Evolutionary conservation across 2,888 invertebrate genomes (phyloP).

Genomic region (Coenonympha glycerion): DNA sequence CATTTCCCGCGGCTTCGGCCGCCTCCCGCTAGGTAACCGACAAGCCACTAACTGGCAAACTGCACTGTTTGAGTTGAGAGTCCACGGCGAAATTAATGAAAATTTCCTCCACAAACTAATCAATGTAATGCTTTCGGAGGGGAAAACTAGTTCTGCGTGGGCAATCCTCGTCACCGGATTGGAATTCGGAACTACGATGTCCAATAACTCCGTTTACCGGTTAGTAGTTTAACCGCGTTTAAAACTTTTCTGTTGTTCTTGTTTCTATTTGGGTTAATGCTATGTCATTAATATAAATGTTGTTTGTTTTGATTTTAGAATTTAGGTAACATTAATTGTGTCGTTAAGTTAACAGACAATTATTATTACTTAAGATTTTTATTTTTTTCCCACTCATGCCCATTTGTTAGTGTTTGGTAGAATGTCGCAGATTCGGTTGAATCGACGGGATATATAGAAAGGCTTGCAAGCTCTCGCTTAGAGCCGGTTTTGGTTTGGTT

Average conservation of each 20-base stretch:
- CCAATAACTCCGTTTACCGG: background rate
- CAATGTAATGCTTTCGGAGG: constrained; percentile 17
- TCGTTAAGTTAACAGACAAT: too few relatives aligned
- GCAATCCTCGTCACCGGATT: constrained; percentile 7
- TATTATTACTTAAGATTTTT: too few relatives aligned
- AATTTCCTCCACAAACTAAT: constrained; percentile 18
- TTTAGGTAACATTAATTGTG: too few relatives aligned
- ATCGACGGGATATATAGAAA: too few relatives aligned
- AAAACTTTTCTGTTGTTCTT: background rate
- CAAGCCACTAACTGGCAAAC: constrained; percentile 24
- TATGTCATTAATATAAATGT: too few relatives aligned
- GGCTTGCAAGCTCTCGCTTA: too few relatives aligned
- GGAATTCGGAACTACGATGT: constrained; percentile 10
- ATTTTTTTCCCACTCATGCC: too few relatives aligned
- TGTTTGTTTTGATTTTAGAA: too few relatives aligned
- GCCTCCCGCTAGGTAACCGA: constrained; percentile 23
- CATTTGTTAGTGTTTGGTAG: too few relatives aligned
- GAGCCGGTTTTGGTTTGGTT: too few relatives aligned
- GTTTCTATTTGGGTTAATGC: background rate
- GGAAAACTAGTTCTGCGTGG: constrained; percentile 13
- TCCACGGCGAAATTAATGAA: constrained; percentile 23
- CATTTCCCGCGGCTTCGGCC: constrained; percentile 31
- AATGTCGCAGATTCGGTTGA: too few relatives aligned
- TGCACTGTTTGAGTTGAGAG: constrained; percentile 23
- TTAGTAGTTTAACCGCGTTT: constrained; percentile 1